Evolutionary conservation across 2,888 invertebrate genomes (phyloP).

Genomic region (Caenorhabditis doughertyi): DNA sequence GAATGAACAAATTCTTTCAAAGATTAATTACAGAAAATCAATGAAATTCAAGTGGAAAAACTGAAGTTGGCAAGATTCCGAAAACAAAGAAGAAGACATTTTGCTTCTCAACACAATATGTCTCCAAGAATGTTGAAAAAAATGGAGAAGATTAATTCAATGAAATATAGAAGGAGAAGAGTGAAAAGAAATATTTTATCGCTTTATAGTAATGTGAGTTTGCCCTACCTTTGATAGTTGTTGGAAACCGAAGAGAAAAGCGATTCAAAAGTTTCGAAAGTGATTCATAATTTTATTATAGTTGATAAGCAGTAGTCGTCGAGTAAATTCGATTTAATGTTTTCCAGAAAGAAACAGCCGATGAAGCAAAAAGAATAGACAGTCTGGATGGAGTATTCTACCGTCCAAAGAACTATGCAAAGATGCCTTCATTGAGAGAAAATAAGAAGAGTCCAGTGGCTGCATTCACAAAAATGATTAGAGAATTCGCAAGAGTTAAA

Average conservation of each 20-base stretch:
- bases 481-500: conserved; percentile 38
- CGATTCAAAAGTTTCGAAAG: background rate
- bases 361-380: conserved; percentile 64
- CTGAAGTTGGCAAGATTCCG: conserved; percentile 31
- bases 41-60: conserved; percentile 43
- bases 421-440: conserved; percentile 39
- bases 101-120: conserved; percentile 28
- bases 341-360: conserved; percentile 65
- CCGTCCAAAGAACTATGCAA: conserved; percentile 45
- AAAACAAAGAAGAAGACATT: conserved; percentile 23
- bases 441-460: conserved; percentile 56
- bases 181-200: conserved; percentile 67
- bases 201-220: conserved; percentile 64
- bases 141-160: conserved; percentile 39
- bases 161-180: conserved; percentile 42
- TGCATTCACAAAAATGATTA: conserved; percentile 42
- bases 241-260: no score
- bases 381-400: conserved; percentile 38
- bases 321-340: no score
- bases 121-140: conserved; percentile 30
- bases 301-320: no score
- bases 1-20: background rate
- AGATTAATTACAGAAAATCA: conserved; percentile 38
- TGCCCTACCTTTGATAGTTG: background rate
- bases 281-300: background rate